Conservation (phyloP, 2,113 vertebrate species). For the Gracilinanus agilis region DNA sequence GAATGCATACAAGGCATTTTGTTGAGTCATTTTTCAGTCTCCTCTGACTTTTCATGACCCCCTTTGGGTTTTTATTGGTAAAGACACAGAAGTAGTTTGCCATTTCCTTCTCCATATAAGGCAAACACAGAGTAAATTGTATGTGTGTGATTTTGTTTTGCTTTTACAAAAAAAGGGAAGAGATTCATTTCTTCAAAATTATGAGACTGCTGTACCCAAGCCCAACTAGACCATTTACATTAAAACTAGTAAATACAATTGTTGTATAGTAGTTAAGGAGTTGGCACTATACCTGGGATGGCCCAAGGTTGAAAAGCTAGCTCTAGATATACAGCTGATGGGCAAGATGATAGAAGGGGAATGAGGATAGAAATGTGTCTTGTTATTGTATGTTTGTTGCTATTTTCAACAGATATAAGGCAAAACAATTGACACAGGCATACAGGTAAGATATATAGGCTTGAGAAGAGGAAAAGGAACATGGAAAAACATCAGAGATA, state of each 20-base stretch:
- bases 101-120: not conserved
- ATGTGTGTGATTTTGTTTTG: no score
- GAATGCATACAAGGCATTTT: not conserved
- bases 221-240: constrained; percentile 52
- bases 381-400: not conserved
- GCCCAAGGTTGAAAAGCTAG: not conserved
- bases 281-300: not conserved
- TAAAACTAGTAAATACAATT: not conserved
- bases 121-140: not conserved
- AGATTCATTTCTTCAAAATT: constrained; percentile 64
- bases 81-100: not conserved
- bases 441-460: not conserved
- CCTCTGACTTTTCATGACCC: no score
- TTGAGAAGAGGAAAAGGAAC: not conserved
- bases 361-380: not conserved
- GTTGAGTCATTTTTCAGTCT: no score
- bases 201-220: constrained; percentile 40
- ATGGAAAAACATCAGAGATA: no score
- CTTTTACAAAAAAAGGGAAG: constrained; percentile 38
- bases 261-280: not conserved
- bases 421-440: not conserved
- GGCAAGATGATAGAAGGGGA: not conserved
- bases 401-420: not conserved
- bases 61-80: no score
- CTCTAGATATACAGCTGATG: not conserved